These are phyloP conservation scores for Symphodus melops DNA, from an alignment of 2,113 vertebrate species.

Conservation along the genomic window DNA sequence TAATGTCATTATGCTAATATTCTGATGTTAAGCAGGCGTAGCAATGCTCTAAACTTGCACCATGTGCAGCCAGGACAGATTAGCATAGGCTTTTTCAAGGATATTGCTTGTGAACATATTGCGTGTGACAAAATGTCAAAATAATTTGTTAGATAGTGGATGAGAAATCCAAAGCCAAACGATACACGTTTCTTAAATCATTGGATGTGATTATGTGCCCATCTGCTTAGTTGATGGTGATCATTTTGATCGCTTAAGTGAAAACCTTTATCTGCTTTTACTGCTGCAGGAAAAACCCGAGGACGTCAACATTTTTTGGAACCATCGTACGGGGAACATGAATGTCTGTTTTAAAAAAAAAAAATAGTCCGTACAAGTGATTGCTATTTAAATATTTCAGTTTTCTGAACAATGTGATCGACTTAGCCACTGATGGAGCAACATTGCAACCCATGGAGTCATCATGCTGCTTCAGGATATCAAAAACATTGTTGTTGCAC, in stretches of 20 bases:
- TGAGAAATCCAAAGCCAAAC: no score
- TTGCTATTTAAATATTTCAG: neutral
- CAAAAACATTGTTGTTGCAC: slow-evolving; percentile 14
- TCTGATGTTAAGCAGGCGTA: neutral
- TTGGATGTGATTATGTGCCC: no score
- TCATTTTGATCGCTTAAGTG: no score
- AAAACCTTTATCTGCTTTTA: neutral
- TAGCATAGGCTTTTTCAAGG: no score
- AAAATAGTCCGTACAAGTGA: neutral
- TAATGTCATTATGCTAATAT: neutral
- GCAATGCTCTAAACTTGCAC: no score
- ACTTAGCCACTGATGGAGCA: neutral
- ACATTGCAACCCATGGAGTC: slow-evolving; percentile 9
- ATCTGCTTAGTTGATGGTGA: no score
- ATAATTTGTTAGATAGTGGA: no score
- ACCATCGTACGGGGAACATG: neutral
- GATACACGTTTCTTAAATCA: no score
- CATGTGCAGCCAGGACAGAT: no score
- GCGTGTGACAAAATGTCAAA: no score
- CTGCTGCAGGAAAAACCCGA: neutral
- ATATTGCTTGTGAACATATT: no score
- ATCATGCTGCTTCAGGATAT: slow-evolving; percentile 7
- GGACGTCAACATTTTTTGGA: no score
- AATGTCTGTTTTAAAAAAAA: neutral
- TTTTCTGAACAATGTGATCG: neutral